These are phyloP conservation scores for Chaetops frenatus DNA, from an alignment of 2,113 vertebrate genomes.

Conservation along the genomic window DNA sequence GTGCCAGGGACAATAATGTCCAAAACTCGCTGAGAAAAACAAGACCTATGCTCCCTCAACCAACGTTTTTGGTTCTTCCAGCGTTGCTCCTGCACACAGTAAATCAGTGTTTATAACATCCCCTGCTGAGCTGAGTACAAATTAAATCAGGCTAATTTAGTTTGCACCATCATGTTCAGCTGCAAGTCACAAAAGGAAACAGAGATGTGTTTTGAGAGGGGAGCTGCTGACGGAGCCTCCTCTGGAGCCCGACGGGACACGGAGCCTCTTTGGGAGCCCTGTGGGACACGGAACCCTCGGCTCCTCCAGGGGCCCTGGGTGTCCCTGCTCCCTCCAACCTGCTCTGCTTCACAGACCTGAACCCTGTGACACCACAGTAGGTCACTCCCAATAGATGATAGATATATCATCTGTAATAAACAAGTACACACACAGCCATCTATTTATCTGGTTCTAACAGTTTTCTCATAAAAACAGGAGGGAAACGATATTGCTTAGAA, in stretches of 20 bases:
- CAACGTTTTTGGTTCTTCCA: not conserved
- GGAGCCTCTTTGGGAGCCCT: not conserved
- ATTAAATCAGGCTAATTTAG: slow-evolving; percentile 48
- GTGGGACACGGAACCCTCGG: rapidly evolving
- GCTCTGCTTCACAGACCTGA: not conserved
- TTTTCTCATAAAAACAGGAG: slow-evolving; percentile 2
- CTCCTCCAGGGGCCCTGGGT: not conserved
- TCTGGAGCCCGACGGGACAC: rapidly evolving
- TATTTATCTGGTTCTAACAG: not conserved
- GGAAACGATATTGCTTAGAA: slow-evolving; percentile 5
- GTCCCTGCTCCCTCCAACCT: not conserved
- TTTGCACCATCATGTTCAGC: not conserved
- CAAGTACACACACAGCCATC: not conserved
- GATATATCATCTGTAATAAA: not conserved
- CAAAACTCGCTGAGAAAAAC: rapidly evolving
- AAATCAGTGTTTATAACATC: slow-evolving; percentile 41
- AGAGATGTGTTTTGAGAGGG: not conserved
- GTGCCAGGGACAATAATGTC: not conserved
- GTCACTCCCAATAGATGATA: not conserved
- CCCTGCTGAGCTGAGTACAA: not conserved
- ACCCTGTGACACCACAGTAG: not conserved
- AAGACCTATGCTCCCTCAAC: not conserved
- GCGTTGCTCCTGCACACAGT: not conserved
- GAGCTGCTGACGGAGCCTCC: not conserved
- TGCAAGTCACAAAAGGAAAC: not conserved